These are phyloP conservation scores for Herpetotheres cachinnans DNA, from an alignment of 2,113 vertebrate genomes.

Conservation along the genomic window DNA sequence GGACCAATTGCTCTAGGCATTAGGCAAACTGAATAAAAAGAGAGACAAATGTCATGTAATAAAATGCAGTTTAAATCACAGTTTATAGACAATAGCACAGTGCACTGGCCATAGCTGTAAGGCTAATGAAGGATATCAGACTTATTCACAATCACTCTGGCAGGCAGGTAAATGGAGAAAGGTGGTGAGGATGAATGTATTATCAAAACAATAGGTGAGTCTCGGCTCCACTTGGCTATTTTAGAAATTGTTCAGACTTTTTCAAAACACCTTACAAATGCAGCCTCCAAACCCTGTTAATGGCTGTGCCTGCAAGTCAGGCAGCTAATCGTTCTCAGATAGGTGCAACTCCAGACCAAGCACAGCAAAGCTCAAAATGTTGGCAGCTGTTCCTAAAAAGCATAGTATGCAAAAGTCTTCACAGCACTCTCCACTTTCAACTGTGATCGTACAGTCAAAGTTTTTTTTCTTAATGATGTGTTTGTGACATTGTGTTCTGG, in stretches of 20 bases:
- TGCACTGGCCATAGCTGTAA: not conserved
- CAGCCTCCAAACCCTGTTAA: not conserved
- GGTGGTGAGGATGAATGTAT: not conserved
- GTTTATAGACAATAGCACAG: not conserved
- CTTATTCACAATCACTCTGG: not conserved
- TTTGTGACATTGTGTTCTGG: not conserved
- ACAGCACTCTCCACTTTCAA: rapidly evolving
- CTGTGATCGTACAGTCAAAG: not conserved
- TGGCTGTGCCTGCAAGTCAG: not conserved
- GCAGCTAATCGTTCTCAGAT: not conserved
- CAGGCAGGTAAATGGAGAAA: not conserved
- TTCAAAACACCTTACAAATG: not conserved
- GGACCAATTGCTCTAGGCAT: not conserved
- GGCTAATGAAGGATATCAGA: not conserved
- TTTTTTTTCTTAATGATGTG: not conserved
- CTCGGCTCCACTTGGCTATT: not conserved
- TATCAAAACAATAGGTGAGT: not conserved
- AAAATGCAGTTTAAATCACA: not conserved
- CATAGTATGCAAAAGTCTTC: not conserved
- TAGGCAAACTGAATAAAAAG: not conserved
- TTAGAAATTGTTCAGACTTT: not conserved
- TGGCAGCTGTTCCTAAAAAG: not conserved
- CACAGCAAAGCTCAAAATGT: not conserved
- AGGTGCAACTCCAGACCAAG: not conserved
- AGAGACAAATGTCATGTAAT: not conserved